Base-by-base conservation (phyloP, 2,113 vertebrate genomes). In the Papio anubis region DNA sequence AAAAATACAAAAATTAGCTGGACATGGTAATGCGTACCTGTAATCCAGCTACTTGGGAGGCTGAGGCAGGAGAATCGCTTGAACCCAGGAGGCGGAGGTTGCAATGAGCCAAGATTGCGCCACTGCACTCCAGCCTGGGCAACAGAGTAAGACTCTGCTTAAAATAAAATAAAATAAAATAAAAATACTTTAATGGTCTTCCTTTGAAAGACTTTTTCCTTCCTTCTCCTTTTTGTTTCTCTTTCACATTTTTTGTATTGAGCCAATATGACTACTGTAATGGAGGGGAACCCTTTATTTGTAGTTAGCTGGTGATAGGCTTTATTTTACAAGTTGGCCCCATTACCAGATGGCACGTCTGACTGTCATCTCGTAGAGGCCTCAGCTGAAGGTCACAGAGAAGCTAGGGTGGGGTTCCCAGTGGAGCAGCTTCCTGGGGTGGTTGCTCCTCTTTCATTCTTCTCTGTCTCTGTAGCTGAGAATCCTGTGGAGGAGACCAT, bases 381-480 rank as follows among this genome's bases (percentile, higher is more conserved):
- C 43, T 70, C 76, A 21, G 4, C 5, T 14, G 76, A 80, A 70
- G 52, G 83, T 25, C 1, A 18, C 7, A 0, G 73, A 27, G 66
- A 80, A 40, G 50, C 48, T 16, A 5, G 38, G 40, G 85, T 14
- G 32, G 40, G 52, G 21, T 38, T 61, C 12, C 23, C 23, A 16
- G 2, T 21, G 61, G 72, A 81, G n/a, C 68, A 3, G 20, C 4
- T 8, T 0, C 35, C 45, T 5, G 20, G 8, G 35, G 13, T 3
- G 6, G 23, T 17, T 32, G 13, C 9, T 32, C 20, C 43, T 61
- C 0, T 92, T 81, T 89, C 32, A 45, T 75, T 80, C 48, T 82
- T 85, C 73, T 70, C 93, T 76, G 30, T 89, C 35, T 8, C 96
- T 97, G 70, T 98, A 99, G 99, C 98, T 99, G 88, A 99, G 98